phyloP scores from a whole-genome alignment of 2,113 vertebrate species.

The Arothron firmamentum region DNA sequence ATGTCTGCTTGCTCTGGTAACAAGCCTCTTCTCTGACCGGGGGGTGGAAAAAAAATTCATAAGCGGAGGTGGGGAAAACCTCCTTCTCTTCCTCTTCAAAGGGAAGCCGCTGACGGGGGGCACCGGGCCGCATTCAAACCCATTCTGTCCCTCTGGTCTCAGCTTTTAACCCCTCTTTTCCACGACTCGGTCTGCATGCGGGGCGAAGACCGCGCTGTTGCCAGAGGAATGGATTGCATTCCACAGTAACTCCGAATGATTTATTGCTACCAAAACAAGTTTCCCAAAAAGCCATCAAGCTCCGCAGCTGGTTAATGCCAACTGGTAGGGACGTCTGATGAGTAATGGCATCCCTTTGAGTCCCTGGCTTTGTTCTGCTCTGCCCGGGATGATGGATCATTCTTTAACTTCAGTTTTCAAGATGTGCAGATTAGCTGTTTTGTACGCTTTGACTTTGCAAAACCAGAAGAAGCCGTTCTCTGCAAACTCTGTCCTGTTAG shows the following conservation, averaged over 20 bases:
- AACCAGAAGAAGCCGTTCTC: slow-evolving; percentile 35
- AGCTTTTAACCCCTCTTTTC: slow-evolving; percentile 60
- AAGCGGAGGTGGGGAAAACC: slow-evolving; percentile 47
- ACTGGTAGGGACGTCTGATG: slow-evolving; percentile 74
- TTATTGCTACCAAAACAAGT: slow-evolving; percentile 65
- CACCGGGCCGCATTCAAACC: slow-evolving; percentile 33
- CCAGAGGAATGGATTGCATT: slow-evolving; percentile 63
- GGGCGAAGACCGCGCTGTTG: slow-evolving; percentile 64
- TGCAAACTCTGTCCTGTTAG: slow-evolving; percentile 50
- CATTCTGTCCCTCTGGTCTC: slow-evolving; percentile 26
- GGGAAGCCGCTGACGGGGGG: slow-evolving; percentile 44
- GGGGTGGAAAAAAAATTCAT: slow-evolving; percentile 42
- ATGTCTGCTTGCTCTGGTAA: slow-evolving; percentile 61
- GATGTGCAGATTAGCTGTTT: slow-evolving; percentile 55
- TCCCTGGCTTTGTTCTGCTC: slow-evolving; percentile 70
- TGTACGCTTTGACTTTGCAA: slow-evolving; percentile 29
- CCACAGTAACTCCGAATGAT: slow-evolving; percentile 70
- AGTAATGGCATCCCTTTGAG: slow-evolving; percentile 75
- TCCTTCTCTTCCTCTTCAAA: slow-evolving; percentile 48
- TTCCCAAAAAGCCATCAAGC: slow-evolving; percentile 70
- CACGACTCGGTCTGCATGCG: slow-evolving; percentile 51
- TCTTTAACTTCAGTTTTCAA: slow-evolving; percentile 61
- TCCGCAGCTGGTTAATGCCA: slow-evolving; percentile 75
- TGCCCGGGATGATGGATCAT: slow-evolving; percentile 69
- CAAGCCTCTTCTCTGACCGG: slow-evolving; percentile 60